Evolutionary conservation across 2,797 vertebrate species (phyloP).

Genomic region (Borostomias antarcticus): DNA sequence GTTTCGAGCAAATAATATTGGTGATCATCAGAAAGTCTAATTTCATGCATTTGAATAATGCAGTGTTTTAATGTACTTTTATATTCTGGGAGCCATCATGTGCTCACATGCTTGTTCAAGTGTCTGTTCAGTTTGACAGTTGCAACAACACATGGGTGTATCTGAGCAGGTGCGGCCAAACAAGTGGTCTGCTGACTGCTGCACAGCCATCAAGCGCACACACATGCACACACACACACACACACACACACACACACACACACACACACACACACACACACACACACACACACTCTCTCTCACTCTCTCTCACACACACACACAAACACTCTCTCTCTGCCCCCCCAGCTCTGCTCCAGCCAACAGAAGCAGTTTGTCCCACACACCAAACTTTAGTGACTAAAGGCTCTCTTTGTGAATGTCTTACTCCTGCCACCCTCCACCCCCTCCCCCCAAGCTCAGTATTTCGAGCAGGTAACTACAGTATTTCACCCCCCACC

Average conservation of each 20-base stretch:
- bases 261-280: slow-evolving; percentile 19
- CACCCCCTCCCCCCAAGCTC: neutral
- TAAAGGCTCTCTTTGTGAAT: slow-evolving; percentile 46
- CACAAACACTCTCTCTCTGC: slow-evolving; percentile 19
- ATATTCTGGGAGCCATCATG: slow-evolving; percentile 2
- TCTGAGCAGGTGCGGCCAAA: slow-evolving; percentile 58
- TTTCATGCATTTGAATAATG: too few relatives aligned
- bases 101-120: neutral
- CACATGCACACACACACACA: slow-evolving; percentile 17
- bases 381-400: too few relatives aligned
- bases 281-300: slow-evolving; percentile 15
- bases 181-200: slow-evolving; percentile 47
- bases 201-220: slow-evolving; percentile 10
- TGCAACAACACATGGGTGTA: slow-evolving; percentile 54
- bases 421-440: slow-evolving; percentile 9
- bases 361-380: slow-evolving; percentile 9
- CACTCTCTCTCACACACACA: slow-evolving; percentile 17
- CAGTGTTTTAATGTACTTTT: neutral
- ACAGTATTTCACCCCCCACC: slow-evolving; percentile 28
- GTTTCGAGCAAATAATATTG: too few relatives aligned
- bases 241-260: slow-evolving; percentile 16
- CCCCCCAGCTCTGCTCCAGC: slow-evolving; percentile 22
- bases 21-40: too few relatives aligned
- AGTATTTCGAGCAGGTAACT: too few relatives aligned
- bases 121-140: slow-evolving; percentile 45